phyloP scores from a whole-genome alignment of 2,113 vertebrate species.

The Sander vitreus region DNA sequence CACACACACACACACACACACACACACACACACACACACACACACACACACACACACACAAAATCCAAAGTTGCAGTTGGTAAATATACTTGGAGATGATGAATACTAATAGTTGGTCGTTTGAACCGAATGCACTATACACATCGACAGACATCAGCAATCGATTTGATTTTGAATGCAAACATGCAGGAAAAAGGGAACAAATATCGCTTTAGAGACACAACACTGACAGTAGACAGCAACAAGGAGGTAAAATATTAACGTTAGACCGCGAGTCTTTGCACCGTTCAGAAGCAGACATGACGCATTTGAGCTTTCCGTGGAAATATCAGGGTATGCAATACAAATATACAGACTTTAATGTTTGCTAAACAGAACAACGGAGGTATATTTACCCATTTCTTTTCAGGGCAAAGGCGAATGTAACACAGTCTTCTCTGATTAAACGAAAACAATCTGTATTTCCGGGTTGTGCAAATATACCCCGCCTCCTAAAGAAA shows the following conservation, averaged over 20 bases:
- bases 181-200: not conserved
- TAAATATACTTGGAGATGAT: constrained; percentile 26
- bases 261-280: not conserved
- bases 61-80: constrained; percentile 18
- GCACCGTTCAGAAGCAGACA: not conserved
- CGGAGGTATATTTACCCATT: constrained; percentile 82
- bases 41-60: not conserved
- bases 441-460: constrained; percentile 3
- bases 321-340: accelerated
- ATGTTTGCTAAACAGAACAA: not conserved
- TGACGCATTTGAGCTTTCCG: not conserved
- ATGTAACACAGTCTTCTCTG: not conserved
- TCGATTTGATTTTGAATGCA: constrained; percentile 20
- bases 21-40: constrained; percentile 5
- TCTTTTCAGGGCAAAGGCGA: constrained; percentile 13
- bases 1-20: constrained; percentile 14
- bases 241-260: not conserved
- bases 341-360: too few species aligned
- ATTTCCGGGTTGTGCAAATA: constrained; percentile 75
- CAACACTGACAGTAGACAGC: not conserved
- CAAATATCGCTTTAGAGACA: not conserved
- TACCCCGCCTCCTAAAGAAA: constrained; percentile 52
- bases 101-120: constrained; percentile 1
- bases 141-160: not conserved
- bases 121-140: not conserved